These are phyloP conservation scores for Poliocrania exsul DNA, from an alignment of 2,797 vertebrate genomes.

Conservation along the genomic window DNA sequence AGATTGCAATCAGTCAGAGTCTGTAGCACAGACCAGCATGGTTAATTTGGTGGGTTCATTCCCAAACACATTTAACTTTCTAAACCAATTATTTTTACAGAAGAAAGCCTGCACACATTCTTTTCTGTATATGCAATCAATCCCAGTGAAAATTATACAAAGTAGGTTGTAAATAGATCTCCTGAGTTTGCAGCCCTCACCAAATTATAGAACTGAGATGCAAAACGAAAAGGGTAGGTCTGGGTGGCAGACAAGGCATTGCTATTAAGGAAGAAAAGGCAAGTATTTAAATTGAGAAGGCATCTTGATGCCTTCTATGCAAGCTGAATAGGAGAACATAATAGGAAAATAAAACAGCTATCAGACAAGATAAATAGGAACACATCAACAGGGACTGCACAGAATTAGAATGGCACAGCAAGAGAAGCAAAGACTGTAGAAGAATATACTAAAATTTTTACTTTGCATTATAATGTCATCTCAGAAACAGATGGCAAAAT, in stretches of 20 bases:
- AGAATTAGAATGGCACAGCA: background rate
- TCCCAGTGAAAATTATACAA: background rate
- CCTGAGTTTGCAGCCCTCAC: background rate
- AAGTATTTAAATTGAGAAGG: conserved; percentile 44
- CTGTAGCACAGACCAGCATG: background rate
- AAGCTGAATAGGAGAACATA: conserved; percentile 11
- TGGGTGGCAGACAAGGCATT: background rate
- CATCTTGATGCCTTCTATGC: background rate
- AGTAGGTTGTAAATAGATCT: conserved; percentile 16
- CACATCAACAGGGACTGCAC: background rate
- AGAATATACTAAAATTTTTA: conserved; percentile 49
- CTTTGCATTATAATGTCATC: conserved; percentile 60
- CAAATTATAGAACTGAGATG: background rate
- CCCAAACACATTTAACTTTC: background rate
- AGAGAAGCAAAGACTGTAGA: conserved; percentile 6
- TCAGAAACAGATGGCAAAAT: conserved; percentile 70
- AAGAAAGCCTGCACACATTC: background rate
- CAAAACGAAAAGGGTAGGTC: background rate
- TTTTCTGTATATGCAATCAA: background rate
- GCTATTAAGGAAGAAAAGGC: conserved; percentile 31
- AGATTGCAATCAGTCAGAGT: background rate
- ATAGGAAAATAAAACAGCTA: conserved; percentile 33
- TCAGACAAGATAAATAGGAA: conserved; percentile 32
- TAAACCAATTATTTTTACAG: background rate
- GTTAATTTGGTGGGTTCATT: background rate